Percentiles rank a stretch among this genome's conserved stretches.
Evolutionary conservation across 2,113 vertebrate genomes (phyloP).

Genomic region (Urocitellus parryii): DNA sequence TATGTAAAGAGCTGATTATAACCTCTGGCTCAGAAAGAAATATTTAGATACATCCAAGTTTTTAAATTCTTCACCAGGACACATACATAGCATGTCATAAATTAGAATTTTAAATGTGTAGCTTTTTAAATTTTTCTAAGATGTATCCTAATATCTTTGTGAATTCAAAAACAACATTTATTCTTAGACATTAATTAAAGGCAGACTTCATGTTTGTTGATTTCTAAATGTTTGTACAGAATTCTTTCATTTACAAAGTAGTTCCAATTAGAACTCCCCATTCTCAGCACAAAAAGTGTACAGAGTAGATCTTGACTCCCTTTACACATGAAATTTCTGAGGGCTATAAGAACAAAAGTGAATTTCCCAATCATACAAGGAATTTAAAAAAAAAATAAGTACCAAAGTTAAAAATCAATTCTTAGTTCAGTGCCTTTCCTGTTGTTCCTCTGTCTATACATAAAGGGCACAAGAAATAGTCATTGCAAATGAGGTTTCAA

Average conservation of each 20-base stretch:
- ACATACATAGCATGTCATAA: not conserved
- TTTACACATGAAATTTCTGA: not conserved
- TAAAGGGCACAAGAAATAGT: not conserved
- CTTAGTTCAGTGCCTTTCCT: not conserved
- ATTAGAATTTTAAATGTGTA: slow-evolving; percentile 8
- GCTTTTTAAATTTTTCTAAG: not conserved
- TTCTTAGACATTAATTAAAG: slow-evolving; percentile 9
- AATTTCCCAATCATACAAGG: not conserved
- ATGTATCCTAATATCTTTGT: slow-evolving; percentile 29
- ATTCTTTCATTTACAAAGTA: not conserved
- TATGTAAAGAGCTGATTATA: not conserved
- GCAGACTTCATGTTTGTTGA: not conserved
- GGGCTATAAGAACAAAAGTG: not conserved
- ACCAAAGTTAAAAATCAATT: not conserved
- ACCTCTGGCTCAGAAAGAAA: not conserved
- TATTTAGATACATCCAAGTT: not conserved
- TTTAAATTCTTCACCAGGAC: not conserved
- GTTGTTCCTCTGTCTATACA: slow-evolving; percentile 14
- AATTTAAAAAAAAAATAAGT: not conserved
- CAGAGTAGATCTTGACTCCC: not conserved
- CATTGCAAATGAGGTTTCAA: not conserved
- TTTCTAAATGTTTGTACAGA: not conserved
- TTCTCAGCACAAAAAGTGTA: not conserved
- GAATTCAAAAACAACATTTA: not conserved
- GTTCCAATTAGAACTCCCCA: not conserved